Percentiles rank a stretch among this genome's conserved stretches.
Evolutionary conservation across 2,797 vertebrate species (phyloP).

Genomic region (Mormyrops boulengeri): DNA sequence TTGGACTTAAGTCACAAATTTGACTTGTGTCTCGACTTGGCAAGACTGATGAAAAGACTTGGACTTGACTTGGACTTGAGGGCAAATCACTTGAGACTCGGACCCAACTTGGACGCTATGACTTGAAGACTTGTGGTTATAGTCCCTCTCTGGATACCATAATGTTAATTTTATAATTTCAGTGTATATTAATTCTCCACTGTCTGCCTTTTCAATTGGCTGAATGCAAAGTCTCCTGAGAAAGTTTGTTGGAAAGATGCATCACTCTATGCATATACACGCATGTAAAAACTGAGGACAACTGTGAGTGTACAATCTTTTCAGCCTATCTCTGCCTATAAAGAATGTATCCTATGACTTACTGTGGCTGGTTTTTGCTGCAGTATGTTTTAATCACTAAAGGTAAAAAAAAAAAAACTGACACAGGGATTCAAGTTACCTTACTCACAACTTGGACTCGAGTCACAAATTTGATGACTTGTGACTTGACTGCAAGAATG

Average conservation of each 20-base stretch:
- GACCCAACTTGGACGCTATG: no score
- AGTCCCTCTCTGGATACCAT: not conserved
- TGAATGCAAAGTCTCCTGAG: not conserved
- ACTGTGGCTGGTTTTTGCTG: not conserved
- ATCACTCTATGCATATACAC: not conserved
- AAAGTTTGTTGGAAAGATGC: not conserved
- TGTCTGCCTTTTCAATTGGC: not conserved
- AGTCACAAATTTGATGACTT: not conserved
- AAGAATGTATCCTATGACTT: not conserved
- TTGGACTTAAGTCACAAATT: no score
- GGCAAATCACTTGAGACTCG: not conserved
- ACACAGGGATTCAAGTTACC: no score
- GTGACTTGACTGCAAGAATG: not conserved
- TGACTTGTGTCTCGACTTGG: no score
- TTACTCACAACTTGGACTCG: no score
- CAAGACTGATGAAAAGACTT: no score
- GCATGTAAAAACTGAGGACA: not conserved
- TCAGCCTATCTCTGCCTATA: not conserved
- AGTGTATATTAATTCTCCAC: not conserved
- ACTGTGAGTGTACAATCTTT: not conserved
- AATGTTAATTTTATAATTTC: not conserved
- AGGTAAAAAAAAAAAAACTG: no score
- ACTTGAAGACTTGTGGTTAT: not conserved
- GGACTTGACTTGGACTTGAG: no score
- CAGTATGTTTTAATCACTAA: no score